Base-by-base conservation (phyloP, 2,888 invertebrate genomes). In the Harpalus rubripes region DNA sequence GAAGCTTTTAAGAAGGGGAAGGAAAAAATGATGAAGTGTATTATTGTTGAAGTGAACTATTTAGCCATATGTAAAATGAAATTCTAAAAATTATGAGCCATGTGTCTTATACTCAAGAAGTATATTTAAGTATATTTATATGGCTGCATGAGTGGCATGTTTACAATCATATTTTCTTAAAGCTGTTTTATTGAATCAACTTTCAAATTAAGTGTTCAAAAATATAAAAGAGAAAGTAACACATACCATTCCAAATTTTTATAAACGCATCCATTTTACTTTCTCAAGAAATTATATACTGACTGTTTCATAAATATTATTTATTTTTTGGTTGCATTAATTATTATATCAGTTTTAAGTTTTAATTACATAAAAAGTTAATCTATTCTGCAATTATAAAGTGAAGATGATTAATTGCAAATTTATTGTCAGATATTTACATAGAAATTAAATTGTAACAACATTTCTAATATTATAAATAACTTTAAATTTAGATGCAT, bases 191-290 rank as follows among this genome's bases (percentile, higher is more conserved):
- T 32, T 32, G 65, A 15, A 52, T 6, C 8, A 26, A 68, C 68
- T 68, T 39, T 68, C 68, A 39, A 12, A 63, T 63, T 26, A 63
- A 26, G 26, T 26, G n/a, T 68, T 68, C 6, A 68, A 68, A 68
- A 68, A 39, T 68, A n/a, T 68, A 39, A 68, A 39, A 68, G 68
- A 68, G 68, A 68, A 68, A 68, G 68, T 68, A n/a, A n/a, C 3
- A 18, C 59, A 18, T 63, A 22, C 63, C 63, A 63, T 1, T 61
- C 18, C 15, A 16, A 61, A 8, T 12, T 68, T 68, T 68, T 39
- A 22, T 15, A 39, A 32, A 68, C 32, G 26, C 26, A 68, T 32
- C 15, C 32, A 39, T 68, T 68, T 12, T 26, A n/a, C 68, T 68
- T 3, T 26, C 22, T 63, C 22, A 26, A 63, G 10, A 63, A 26